Percentiles rank a stretch among this genome's conserved stretches.
phyloP scores from a whole-genome alignment of 2,113 vertebrate species.

The Cariama cristata region DNA sequence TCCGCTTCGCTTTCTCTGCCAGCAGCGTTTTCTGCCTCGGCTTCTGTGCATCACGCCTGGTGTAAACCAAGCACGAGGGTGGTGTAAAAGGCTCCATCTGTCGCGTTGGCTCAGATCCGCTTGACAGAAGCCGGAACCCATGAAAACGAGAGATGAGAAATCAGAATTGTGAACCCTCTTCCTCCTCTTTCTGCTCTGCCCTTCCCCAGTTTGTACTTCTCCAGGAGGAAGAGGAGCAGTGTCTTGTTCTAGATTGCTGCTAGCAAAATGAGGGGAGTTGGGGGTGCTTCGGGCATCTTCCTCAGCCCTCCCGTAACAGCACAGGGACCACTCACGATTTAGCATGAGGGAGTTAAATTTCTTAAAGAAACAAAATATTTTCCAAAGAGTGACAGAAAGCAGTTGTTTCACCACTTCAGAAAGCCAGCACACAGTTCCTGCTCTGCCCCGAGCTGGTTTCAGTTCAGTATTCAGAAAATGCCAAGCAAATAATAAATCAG shows the following conservation, averaged over 20 bases:
- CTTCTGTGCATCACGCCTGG: constrained; percentile 43
- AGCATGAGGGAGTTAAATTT: background rate
- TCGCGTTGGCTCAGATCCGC: background rate
- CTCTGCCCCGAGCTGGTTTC: background rate
- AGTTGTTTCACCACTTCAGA: background rate
- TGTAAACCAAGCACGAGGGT: constrained; percentile 36
- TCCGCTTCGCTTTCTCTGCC: background rate
- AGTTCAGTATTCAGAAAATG: constrained; percentile 12
- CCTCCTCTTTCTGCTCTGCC: background rate
- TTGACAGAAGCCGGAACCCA: background rate
- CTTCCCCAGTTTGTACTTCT: background rate
- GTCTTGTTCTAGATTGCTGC: background rate
- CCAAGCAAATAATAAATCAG: background rate
- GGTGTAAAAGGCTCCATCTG: constrained; percentile 63
- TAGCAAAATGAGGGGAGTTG: background rate
- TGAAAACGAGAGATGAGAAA: constrained; percentile 25
- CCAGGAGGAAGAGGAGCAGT: background rate
- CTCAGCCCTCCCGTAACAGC: background rate
- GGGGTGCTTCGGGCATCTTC: background rate
- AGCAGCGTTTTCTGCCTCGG: background rate
- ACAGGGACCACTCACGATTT: background rate
- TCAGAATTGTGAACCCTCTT: background rate
- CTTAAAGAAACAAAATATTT: background rate
- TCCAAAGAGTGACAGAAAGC: background rate
- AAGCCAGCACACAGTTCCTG: background rate